Base-by-base conservation (phyloP, 2,888 invertebrate genomes). In the Brenthis ino region DNA sequence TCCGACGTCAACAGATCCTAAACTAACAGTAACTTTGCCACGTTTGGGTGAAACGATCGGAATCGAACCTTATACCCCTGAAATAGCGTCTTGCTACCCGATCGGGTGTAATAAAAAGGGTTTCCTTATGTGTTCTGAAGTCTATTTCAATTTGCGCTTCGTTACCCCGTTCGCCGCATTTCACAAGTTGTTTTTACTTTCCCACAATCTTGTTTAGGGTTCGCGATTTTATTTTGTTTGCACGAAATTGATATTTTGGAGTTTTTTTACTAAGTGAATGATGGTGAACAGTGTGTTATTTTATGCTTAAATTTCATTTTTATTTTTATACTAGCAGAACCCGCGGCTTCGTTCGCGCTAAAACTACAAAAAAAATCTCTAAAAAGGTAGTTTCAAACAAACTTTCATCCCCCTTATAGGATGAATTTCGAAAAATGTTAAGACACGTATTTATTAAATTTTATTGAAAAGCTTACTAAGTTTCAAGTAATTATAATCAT, bases 141-240 rank as follows among this genome's bases (percentile, higher is more conserved):
- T 81, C 78, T 79, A 80, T 82, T 81, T 78, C 80, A 77, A 79
- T 82, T 82, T 79, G 76, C 80, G 80, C 83, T 84, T 85, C 82
- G 85, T 85, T 85, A 85, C 77, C 77, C 77, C 74, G 77, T 74
- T 75, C 57, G 57, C 67, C 65, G 71, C 73, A 72, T 73, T 75
- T 70, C 72, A 68, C 67, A 71, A 76, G 74, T 77, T 78, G 74
- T 80, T 82, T 79, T 77, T 77, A 65, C 43, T 48, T 43, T 43
- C 33, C 60, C 51, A 50, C 48, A 58, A 57, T 24, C 43, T 55
- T 63, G 11, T 70, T 61, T 48, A 48, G 14, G 43, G 53, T 48
- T 48, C 48, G 53, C 54, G 47, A 65, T 55, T 20, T 56, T 57
- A 16, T 28, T 60, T 48, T 60, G n/a, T 50, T 58, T 58, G 63